Evolutionary conservation across 2,888 invertebrate species (phyloP).

Genomic region (Cepaea hortensis): DNA sequence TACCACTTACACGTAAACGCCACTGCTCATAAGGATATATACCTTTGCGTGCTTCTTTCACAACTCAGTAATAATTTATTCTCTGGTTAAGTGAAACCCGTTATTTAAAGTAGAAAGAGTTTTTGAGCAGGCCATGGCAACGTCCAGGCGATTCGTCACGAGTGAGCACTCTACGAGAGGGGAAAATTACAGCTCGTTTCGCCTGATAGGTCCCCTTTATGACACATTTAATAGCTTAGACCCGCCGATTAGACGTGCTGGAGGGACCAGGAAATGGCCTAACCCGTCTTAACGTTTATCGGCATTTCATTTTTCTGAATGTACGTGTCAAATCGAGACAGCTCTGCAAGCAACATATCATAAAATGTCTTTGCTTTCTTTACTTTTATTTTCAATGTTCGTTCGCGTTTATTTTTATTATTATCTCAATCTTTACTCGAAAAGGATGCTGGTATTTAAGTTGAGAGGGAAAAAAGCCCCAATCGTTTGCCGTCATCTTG

Average conservation of each 20-base stretch:
- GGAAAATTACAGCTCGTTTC: constrained; percentile 35
- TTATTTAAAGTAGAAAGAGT: not conserved
- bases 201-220: constrained; percentile 37
- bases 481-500: too few relatives aligned
- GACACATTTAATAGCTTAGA: constrained; percentile 40
- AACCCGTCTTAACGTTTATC: constrained; percentile 17
- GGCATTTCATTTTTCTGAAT: constrained; percentile 27
- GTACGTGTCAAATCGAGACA: constrained; percentile 32
- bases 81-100: not conserved
- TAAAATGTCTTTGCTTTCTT: not conserved
- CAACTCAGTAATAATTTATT: too few relatives aligned
- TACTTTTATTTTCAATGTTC: not conserved
- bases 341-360: constrained; percentile 9
- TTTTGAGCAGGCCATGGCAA: not conserved
- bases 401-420: not conserved
- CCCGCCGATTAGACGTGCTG: constrained; percentile 37
- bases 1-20: too few relatives aligned
- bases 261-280: not conserved
- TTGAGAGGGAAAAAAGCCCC: too few relatives aligned
- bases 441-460: not conserved
- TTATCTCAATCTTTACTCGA: constrained; percentile 11
- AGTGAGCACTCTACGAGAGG: not conserved
- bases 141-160: constrained; percentile 1
- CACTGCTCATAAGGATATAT: too few relatives aligned
- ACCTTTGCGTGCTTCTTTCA: too few relatives aligned